These are phyloP conservation scores for Brachyhypopomus gauderio DNA, from an alignment of 2,113 vertebrate genomes.

Conservation along the genomic window DNA sequence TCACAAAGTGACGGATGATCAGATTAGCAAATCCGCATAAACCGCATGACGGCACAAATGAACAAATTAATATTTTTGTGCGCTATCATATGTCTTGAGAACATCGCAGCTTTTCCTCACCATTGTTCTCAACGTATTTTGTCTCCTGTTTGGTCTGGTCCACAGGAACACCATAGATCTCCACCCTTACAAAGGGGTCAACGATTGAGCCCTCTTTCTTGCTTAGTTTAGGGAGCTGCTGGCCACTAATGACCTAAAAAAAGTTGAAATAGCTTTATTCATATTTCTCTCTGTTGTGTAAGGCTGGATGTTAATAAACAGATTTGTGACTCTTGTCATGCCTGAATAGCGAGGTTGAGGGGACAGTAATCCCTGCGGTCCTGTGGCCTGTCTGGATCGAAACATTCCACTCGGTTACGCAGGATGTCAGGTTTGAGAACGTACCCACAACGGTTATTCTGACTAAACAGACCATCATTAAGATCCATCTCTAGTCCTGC, in stretches of 20 bases:
- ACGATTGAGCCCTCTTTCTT: constrained; percentile 86
- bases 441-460: constrained; percentile 85
- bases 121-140: constrained; percentile 89
- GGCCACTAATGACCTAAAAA: constrained; percentile 90
- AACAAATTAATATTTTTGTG: neutral
- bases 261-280: neutral
- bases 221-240: constrained; percentile 91
- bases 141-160: constrained; percentile 87
- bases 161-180: constrained; percentile 81
- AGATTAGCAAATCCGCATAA: neutral
- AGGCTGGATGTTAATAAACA: neutral
- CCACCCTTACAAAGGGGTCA: constrained; percentile 90
- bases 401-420: constrained; percentile 72
- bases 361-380: constrained; percentile 67
- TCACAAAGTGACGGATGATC: neutral
- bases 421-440: constrained; percentile 90
- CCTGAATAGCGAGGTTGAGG: constrained; percentile 81
- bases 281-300: neutral
- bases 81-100: neutral
- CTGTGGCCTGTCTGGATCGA: constrained; percentile 79
- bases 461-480: constrained; percentile 87
- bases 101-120: constrained; percentile 67
- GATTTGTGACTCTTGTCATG: constrained; percentile 48
- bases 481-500: constrained; percentile 93
- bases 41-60: neutral